Base-by-base conservation (phyloP, 2,888 invertebrate species). In the Tetragonula carbonaria region DNA sequence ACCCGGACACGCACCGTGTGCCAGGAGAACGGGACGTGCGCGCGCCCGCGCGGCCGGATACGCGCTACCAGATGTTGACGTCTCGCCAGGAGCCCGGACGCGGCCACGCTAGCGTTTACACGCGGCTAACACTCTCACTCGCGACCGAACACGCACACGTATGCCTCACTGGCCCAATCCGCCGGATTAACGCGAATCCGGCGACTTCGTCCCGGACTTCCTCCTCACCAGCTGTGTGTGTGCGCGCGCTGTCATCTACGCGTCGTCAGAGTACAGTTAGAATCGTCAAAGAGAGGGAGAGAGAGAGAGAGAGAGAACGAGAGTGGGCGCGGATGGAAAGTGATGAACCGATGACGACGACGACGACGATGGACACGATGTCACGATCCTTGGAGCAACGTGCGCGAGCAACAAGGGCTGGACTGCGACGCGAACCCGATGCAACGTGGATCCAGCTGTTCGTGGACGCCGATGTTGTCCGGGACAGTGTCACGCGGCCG, bases 391-490 rank as follows among this genome's bases (percentile, higher is more conserved):
- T 71, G 75, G 66, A 13, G 51, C 73, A 45, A 59, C 53, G 16
- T 28, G 53, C 59, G 65, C 68, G 68, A 28, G 51, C 70, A 53
- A 78, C 70, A 62, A 28, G 66, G 66, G 66, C 18, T 59, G 74
- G 67, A 68, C 78, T 63, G 80, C 76, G 80, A 67, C 77, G 80
- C 72, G 53, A 71, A 72, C 57, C 38, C 72, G 84, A 86, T 71
- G 80, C 81, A 81, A 84, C 82, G 87, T 87, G 85, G 84, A 87
- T 86, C 88, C 89, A 90, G 89, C 90, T 90, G 89, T 90, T 86
- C 82, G 88, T 80, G 86, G 86, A 85, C 75, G 86, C 74, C 83
- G 86, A 86, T 86, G 86, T 86, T 82, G 82, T 84, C 86, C 86
- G 79, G 87, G 83, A 88, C 87, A 81, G 86, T 87, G 90, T 87